Evolutionary conservation across 2,113 vertebrate species (phyloP).

Genomic region (Brachirus orientalis): DNA sequence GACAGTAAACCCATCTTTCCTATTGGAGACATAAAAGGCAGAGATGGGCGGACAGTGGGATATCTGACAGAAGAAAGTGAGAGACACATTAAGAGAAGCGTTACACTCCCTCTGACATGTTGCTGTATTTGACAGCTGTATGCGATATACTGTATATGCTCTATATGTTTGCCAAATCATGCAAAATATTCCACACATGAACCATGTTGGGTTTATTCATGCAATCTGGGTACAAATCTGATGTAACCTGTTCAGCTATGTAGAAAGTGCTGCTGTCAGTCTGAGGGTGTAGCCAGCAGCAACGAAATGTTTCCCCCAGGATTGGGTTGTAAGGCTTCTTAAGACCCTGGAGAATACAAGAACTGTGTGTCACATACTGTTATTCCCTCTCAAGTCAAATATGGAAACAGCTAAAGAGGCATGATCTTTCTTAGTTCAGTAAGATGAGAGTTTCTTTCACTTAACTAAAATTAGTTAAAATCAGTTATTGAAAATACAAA

Average conservation of each 20-base stretch:
- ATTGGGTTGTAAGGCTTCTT: slow-evolving; percentile 98
- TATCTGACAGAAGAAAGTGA: slow-evolving; percentile 81
- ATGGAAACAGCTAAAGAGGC: too few relatives aligned
- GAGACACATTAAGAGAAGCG: background rate
- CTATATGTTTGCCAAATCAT: too few relatives aligned
- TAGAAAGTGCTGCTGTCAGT: slow-evolving; percentile 95
- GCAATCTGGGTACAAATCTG: background rate
- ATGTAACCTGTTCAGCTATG: slow-evolving; percentile 92
- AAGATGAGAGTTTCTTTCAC: too few relatives aligned
- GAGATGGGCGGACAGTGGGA: slow-evolving; percentile 96
- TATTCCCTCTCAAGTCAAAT: too few relatives aligned
- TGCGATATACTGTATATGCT: too few relatives aligned
- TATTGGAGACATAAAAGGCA: slow-evolving; percentile 95
- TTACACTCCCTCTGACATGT: background rate
- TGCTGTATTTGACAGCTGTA: background rate
- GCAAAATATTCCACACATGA: slow-evolving; percentile 14
- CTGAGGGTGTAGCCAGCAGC: slow-evolving; percentile 94
- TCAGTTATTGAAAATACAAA: too few relatives aligned
- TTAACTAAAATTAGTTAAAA: too few relatives aligned
- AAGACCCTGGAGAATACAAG: slow-evolving; percentile 85
- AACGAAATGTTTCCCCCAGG: slow-evolving; percentile 95
- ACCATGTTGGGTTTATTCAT: background rate
- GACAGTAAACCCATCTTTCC: slow-evolving; percentile 93
- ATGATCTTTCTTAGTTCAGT: too few relatives aligned
- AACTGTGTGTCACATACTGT: background rate